Evolutionary conservation across 2,113 vertebrate genomes (phyloP).

Genomic region (Pan paniscus): DNA sequence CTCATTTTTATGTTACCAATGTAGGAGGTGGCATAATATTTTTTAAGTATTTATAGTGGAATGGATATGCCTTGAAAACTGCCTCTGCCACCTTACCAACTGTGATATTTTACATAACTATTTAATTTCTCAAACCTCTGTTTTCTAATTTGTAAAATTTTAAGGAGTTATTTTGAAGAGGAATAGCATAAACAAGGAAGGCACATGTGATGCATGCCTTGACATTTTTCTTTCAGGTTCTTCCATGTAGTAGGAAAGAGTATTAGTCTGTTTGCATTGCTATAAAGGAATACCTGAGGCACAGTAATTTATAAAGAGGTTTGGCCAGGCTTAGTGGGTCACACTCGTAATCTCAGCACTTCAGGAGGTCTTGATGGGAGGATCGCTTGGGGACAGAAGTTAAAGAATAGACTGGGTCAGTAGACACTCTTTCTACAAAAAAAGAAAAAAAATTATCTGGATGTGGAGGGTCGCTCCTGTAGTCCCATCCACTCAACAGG

Average conservation of each 20-base stretch:
- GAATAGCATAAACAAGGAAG: background rate
- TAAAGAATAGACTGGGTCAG: no score
- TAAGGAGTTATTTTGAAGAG: background rate
- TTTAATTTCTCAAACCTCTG: background rate
- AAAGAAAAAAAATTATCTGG: no score
- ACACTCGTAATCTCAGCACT: no score
- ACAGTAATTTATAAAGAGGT: no score
- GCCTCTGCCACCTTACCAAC: background rate
- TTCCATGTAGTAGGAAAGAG: background rate
- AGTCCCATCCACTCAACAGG: no score
- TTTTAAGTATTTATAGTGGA: background rate
- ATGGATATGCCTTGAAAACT: background rate
- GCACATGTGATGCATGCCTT: background rate
- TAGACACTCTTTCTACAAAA: no score
- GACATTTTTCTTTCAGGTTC: background rate
- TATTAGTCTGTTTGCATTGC: no score
- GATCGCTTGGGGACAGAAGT: no score
- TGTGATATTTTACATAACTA: background rate
- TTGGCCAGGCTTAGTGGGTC: no score
- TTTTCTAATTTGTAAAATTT: conserved; percentile 18
- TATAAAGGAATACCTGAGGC: no score
- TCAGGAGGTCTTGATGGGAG: no score
- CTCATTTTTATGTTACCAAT: background rate
- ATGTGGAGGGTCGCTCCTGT: no score
- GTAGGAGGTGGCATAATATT: background rate